Percentiles rank a stretch among this genome's conserved stretches.
phyloP scores from a whole-genome alignment of 2,113 vertebrate species.

The Anoplopoma fimbria region DNA sequence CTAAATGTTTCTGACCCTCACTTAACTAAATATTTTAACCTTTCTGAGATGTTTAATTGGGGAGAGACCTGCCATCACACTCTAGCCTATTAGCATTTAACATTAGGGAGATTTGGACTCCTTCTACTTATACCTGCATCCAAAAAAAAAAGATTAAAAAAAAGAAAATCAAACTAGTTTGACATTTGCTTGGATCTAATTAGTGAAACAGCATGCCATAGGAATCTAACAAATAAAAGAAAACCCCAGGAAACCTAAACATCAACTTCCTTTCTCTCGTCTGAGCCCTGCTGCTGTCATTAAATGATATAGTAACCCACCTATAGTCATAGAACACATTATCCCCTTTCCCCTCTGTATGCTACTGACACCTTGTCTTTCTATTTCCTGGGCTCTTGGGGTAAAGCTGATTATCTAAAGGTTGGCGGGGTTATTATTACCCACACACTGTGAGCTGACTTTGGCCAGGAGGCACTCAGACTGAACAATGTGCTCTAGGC shows the following conservation, averaged over 20 bases:
- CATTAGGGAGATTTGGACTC: conserved; percentile 13
- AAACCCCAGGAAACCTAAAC: background rate
- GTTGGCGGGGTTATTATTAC: conserved; percentile 69
- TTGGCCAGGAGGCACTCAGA: conserved; percentile 46
- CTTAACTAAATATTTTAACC: conserved; percentile 28
- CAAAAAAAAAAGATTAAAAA: conserved; percentile 1
- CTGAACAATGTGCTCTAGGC: conserved; percentile 53
- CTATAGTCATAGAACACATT: background rate
- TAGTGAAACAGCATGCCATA: background rate
- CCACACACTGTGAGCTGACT: conserved; percentile 52
- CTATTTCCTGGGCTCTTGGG: conserved; percentile 38
- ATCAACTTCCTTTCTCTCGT: background rate
- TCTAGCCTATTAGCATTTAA: conserved; percentile 28
- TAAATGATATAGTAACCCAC: conserved; percentile 14
- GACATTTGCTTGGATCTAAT: conserved; percentile 23
- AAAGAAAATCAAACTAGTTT: background rate
- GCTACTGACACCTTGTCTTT: conserved; percentile 31
- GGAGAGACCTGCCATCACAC: background rate
- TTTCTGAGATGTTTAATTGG: conserved; percentile 46
- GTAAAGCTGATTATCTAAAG: conserved; percentile 61
- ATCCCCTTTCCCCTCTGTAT: conserved; percentile 9
- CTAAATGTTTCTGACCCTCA: background rate
- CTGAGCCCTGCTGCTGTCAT: conserved; percentile 19
- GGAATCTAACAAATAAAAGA: conserved; percentile 25
- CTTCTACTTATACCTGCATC: background rate